phyloP scores from a whole-genome alignment of 1,140 invertebrate genomes.

The Triops cancriformis region DNA sequence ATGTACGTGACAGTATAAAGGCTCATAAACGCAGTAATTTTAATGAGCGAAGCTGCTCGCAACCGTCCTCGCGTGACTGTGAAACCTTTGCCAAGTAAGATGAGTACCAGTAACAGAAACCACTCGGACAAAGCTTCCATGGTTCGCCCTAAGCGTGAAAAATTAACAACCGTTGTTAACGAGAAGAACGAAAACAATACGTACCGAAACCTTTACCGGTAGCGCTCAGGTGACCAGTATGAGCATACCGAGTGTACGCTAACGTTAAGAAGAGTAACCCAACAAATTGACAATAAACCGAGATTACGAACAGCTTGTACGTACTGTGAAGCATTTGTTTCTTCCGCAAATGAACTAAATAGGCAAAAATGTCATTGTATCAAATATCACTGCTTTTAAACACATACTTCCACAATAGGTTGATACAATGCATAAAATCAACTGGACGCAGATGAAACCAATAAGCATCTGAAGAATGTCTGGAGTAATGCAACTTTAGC shows the following conservation, averaged over 20 bases:
- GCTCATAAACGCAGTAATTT: slow-evolving; percentile 71
- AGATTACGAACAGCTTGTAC: slow-evolving; percentile 72
- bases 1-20: slow-evolving; percentile 60
- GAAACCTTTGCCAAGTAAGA: slow-evolving; percentile 79
- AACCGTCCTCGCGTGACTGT: slow-evolving; percentile 77
- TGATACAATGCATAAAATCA: slow-evolving; percentile 52
- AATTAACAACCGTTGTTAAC: slow-evolving; percentile 1
- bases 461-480: slow-evolving; percentile 64
- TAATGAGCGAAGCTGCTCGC: slow-evolving; percentile 55
- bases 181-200: slow-evolving; percentile 22
- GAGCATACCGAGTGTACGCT: slow-evolving; percentile 59
- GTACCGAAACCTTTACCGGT: slow-evolving; percentile 52
- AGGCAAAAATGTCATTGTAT: slow-evolving; percentile 28
- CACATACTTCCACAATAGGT: slow-evolving; percentile 49
- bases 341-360: slow-evolving; percentile 58
- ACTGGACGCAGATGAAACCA: slow-evolving; percentile 52
- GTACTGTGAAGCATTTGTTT: slow-evolving; percentile 75
- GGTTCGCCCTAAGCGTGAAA: slow-evolving; percentile 49
- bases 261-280: slow-evolving; percentile 57
- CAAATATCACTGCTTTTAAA: slow-evolving; percentile 19
- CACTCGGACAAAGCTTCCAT: slow-evolving; percentile 61
- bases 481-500: slow-evolving; percentile 41
- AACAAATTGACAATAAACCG: slow-evolving; percentile 53
- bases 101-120: slow-evolving; percentile 63
- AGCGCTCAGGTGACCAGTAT: slow-evolving; percentile 53